A percentile compares a stretch with the other conserved stretches of the same genome.
Conservation (phyloP, 2,888 invertebrate genomes). For the Meteorus cinctellus region DNA sequence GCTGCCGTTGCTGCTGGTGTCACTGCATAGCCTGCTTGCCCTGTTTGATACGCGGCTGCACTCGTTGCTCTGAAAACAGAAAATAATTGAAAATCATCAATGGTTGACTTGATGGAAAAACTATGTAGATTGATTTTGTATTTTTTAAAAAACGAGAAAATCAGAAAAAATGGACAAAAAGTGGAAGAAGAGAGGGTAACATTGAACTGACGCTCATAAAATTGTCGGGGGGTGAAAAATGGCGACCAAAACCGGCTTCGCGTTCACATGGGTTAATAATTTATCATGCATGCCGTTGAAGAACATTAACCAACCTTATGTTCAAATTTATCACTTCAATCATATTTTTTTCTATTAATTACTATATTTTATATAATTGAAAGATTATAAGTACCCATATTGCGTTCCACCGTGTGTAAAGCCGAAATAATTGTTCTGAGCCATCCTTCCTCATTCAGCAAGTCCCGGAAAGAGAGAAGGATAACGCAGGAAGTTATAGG, state of each 20-base stretch:
- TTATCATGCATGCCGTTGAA: conserved; percentile 12
- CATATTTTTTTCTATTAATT: not conserved
- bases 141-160: too few species aligned
- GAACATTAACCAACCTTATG: not conserved
- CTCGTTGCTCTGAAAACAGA: conserved; percentile 77
- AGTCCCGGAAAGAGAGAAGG: conserved; percentile 72
- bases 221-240: conserved; percentile 53
- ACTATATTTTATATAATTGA: not conserved
- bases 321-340: not conserved
- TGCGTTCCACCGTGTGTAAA: conserved; percentile 95
- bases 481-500: conserved; percentile 70
- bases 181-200: not conserved
- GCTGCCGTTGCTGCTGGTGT: conserved; percentile 88
- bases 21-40: conserved; percentile 89
- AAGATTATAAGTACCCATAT: conserved; percentile 82
- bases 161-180: conserved; percentile 38
- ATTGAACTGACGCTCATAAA: not conserved
- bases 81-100: too few species aligned
- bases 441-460: conserved; percentile 77
- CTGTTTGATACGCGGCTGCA: conserved; percentile 87
- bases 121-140: too few species aligned
- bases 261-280: conserved; percentile 58
- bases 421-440: conserved; percentile 95
- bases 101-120: too few species aligned
- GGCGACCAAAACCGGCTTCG: conserved; percentile 65